A percentile compares a stretch with the other conserved stretches of the same genome.
Conservation (phyloP, 2,888 invertebrate genomes). For the Metalampra italica region DNA sequence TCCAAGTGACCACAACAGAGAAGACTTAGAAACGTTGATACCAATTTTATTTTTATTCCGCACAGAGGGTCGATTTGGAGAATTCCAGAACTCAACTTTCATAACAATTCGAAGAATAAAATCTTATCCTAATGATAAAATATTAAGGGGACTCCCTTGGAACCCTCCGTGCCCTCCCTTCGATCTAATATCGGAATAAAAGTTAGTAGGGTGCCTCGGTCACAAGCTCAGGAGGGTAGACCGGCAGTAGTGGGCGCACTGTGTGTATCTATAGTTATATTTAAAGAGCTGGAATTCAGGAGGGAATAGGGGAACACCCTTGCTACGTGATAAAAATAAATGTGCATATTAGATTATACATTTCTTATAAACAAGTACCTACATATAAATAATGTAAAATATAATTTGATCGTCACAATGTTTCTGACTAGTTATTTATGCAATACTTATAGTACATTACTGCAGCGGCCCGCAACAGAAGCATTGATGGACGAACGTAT, state of each 20-base stretch:
- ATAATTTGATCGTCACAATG: no score
- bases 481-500: no score
- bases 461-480: no score
- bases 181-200: conserved; percentile 64
- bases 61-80: no score
- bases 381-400: no score
- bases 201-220: conserved; percentile 68
- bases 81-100: no score
- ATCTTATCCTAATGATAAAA: conserved; percentile 1
- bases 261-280: conserved; percentile 1
- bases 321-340: conserved; percentile 4
- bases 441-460: no score
- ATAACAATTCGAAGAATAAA: not conserved
- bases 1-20: no score
- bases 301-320: not conserved
- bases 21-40: no score
- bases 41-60: no score
- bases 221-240: conserved; percentile 54
- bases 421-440: no score
- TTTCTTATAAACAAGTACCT: not conserved
- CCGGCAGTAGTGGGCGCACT: conserved; percentile 21
- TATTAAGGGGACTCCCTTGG: conserved; percentile 13
- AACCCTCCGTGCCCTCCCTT: conserved; percentile 35
- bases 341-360: not conserved
- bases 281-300: not conserved